Conservation (phyloP, 2,888 invertebrate genomes). For the Labia minor region DNA sequence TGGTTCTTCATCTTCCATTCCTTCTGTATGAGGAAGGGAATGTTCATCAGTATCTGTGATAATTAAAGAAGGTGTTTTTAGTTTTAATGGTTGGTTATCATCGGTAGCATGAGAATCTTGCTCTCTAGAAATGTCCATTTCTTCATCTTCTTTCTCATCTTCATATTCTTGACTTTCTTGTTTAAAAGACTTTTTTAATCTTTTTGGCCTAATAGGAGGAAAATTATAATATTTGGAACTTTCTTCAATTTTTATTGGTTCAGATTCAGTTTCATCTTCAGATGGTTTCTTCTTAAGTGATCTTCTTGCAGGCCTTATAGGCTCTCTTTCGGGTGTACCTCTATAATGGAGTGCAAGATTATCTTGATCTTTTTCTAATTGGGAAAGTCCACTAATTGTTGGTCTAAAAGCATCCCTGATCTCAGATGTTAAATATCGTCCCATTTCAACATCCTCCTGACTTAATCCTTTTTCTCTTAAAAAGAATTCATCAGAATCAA, state of each 20-base stretch:
- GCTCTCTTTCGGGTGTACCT: conserved; percentile 24
- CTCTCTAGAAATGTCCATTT: conserved; percentile 31
- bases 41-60: background rate
- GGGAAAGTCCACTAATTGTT: conserved; percentile 51
- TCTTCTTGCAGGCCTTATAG: conserved; percentile 24
- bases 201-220: conserved; percentile 24
- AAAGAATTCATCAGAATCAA: conserved; percentile 79
- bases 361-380: conserved; percentile 41
- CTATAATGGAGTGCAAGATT: conserved; percentile 22
- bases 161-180: conserved; percentile 37
- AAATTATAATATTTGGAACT: conserved; percentile 24
- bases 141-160: conserved; percentile 42
- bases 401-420: conserved; percentile 66
- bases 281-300: conserved; percentile 23
- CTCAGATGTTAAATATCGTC: conserved; percentile 65
- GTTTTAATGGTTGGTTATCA: background rate
- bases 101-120: background rate
- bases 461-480: conserved; percentile 71
- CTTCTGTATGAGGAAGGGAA: background rate
- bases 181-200: conserved; percentile 17
- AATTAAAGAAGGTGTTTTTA: background rate
- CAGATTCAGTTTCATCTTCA: conserved; percentile 18
- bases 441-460: conserved; percentile 68
- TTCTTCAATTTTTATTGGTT: conserved; percentile 33
- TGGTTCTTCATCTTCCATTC: conserved; percentile 2